These are phyloP conservation scores for Apodemus agrarius DNA, from an alignment of 2,797 vertebrate genomes.

Conservation along the genomic window DNA sequence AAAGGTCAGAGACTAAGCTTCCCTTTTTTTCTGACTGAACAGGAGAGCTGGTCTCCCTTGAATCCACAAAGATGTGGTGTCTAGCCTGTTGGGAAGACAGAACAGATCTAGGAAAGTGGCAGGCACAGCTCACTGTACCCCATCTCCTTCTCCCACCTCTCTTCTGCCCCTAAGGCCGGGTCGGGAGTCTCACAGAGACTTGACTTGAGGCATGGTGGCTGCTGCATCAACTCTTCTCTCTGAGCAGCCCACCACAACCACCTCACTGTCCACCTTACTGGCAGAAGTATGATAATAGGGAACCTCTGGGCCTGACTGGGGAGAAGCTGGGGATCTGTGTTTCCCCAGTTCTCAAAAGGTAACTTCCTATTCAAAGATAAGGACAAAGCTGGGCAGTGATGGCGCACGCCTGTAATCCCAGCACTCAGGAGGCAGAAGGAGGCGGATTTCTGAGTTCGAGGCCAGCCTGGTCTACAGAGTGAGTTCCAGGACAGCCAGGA, in stretches of 20 bases:
- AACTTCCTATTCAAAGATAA: neutral
- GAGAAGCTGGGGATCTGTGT: neutral
- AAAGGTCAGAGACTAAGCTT: constrained; percentile 32
- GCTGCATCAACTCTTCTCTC: neutral
- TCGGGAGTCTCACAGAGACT: neutral
- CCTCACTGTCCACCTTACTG: neutral
- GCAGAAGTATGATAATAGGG: neutral
- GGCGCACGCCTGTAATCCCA: too few relatives aligned
- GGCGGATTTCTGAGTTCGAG: too few relatives aligned
- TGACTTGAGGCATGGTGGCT: neutral
- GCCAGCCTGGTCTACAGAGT: too few relatives aligned
- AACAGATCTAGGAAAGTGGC: neutral
- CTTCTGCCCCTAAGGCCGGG: neutral
- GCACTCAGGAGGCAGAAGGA: too few relatives aligned
- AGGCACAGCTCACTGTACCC: neutral
- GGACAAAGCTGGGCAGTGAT: neutral
- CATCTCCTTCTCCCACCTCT: neutral
- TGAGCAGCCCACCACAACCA: neutral
- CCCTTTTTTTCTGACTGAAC: constrained; percentile 9
- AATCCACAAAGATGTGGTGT: constrained; percentile 4
- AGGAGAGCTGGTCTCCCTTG: constrained; percentile 6
- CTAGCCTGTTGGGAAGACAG: neutral
- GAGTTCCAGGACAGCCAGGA: too few relatives aligned
- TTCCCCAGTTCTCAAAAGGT: neutral
- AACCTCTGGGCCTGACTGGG: neutral